Evolutionary conservation across 2,888 invertebrate species (phyloP), one percentile per base, ranked within the genome.

Genomic region (Lypha dubia): DNA sequence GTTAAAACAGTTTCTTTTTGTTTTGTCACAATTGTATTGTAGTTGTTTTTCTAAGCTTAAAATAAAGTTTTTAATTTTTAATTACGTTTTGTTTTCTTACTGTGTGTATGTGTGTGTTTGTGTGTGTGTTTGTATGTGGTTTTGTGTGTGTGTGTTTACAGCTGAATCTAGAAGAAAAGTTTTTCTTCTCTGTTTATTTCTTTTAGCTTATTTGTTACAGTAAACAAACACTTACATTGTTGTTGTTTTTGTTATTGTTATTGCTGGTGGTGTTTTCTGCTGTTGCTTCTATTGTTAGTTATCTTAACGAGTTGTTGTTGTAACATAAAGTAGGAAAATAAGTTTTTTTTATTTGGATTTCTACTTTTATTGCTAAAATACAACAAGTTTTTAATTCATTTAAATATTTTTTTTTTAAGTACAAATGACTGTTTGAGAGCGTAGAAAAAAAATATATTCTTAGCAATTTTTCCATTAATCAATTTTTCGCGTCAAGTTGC

Each of bases 61-160:
- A 4, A 44, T 17, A 44, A 58, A 28, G 5, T 28, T 13, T 4
- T 35, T 15, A 7, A 20, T 32, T 44, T 44, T 17, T 8, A 13
- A 8, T 9, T 20, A 41, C 6, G 11, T 49, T n/a, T 49, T 7
- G 8, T 20, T 58, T 56, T 58, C 13, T 44, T 58, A 13, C n/a
- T n/a, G n/a, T n/a, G n/a, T n/a, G n/a, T n/a, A n/a, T n/a, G n/a
- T n/a, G n/a, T n/a, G n/a, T n/a, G n/a, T n/a, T n/a, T n/a, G n/a
- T n/a, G n/a, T n/a, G n/a, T n/a, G n/a, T n/a, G n/a, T n/a, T n/a
- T n/a, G n/a, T n/a, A n/a, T n/a, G n/a, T n/a, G n/a, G n/a, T n/a
- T n/a, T n/a, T n/a, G n/a, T n/a, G n/a, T n/a, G n/a, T n/a, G 44
- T 49, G 73, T 60, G 46, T 58, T 49, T n/a, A 49, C 60, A 35